phyloP scores from a whole-genome alignment of 2,113 vertebrate genomes.

The Ochotona princeps region DNA sequence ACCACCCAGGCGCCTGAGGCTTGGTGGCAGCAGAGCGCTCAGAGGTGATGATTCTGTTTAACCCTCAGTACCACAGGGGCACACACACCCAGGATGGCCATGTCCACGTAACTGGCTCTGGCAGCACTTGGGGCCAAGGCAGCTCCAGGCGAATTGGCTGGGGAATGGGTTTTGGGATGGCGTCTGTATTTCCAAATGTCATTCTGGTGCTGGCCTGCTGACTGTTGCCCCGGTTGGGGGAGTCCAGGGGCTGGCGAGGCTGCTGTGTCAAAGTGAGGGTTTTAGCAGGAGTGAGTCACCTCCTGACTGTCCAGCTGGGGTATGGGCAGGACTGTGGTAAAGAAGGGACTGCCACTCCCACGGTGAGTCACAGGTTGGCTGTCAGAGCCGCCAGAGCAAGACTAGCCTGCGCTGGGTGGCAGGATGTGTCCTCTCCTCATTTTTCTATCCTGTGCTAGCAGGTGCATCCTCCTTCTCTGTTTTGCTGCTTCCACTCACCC shows the following conservation, averaged over 20 bases:
- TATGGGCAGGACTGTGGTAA: background rate
- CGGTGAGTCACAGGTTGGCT: no score
- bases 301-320: background rate
- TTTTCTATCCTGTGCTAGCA: background rate
- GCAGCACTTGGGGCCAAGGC: background rate
- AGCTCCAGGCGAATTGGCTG: fast-evolving
- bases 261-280: background rate
- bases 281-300: background rate
- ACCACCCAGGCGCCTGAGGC: no score
- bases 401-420: background rate
- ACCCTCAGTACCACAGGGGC: no score
- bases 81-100: background rate
- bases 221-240: background rate
- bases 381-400: no score
- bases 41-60: background rate
- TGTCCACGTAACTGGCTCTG: background rate
- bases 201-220: background rate
- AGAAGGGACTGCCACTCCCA: background rate
- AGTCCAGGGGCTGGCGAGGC: background rate
- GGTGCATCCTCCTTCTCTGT: no score
- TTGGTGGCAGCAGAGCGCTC: background rate
- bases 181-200: background rate
- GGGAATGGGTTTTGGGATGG: background rate
- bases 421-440: no score
- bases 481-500: background rate